phyloP scores from a whole-genome alignment of 2,113 vertebrate species.

The Aptenodytes forsteri region DNA sequence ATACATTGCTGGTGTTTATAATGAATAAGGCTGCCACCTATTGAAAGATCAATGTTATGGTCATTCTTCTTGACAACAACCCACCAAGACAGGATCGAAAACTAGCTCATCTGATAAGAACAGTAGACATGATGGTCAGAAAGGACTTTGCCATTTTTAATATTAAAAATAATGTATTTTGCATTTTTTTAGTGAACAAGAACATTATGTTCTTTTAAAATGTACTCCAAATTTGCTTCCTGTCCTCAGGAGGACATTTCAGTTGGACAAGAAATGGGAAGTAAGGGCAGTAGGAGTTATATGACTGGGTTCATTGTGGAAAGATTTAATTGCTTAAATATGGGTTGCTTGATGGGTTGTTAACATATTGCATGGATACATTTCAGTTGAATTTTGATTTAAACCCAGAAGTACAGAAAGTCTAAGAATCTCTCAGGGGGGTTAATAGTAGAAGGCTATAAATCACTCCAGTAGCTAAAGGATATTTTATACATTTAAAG shows the following conservation, averaged over 20 bases:
- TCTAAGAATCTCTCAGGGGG: not conserved
- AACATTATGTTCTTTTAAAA: not conserved
- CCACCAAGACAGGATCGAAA: rapidly evolving
- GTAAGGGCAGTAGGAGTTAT: not conserved
- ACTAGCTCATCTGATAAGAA: not conserved
- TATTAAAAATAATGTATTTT: not conserved
- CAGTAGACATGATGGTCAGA: not conserved
- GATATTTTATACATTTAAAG: not conserved
- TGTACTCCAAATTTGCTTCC: not conserved
- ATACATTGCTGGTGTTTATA: not conserved
- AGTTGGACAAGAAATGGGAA: not conserved
- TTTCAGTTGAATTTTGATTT: conserved; percentile 25
- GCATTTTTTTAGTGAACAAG: not conserved
- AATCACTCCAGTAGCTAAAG: conserved; percentile 30
- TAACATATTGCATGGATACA: not conserved
- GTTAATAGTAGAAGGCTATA: not conserved
- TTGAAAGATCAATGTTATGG: not conserved
- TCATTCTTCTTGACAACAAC: not conserved
- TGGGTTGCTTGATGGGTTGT: not conserved
- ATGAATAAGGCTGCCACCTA: not conserved
- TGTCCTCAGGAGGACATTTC: not conserved
- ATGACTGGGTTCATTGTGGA: not conserved
- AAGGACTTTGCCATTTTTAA: not conserved
- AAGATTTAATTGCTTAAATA: not conserved
- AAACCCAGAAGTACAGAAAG: not conserved